Base-by-base conservation (phyloP, 2,113 vertebrate genomes). In the Maccullochella peelii region DNA sequence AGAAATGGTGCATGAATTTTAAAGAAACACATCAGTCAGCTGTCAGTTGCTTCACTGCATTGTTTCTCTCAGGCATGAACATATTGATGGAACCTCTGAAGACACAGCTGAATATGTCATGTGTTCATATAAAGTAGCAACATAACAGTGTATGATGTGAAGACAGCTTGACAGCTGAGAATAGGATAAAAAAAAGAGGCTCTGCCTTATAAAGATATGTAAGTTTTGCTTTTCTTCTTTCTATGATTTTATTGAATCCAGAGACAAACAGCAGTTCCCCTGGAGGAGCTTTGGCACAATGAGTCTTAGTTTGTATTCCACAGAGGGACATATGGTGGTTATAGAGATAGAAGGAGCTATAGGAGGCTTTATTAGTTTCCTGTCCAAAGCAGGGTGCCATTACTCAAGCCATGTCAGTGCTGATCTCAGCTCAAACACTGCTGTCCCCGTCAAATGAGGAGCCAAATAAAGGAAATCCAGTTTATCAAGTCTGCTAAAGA, bases 361-460 rank as follows among this genome's bases (percentile, higher is more conserved):
- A 70, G 63, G 71, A 84, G 30, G 58, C 76, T 83, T 87, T 80
- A 87, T 85, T 87, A 89, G 81, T 77, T 79, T 85, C 89, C 69
- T 71, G 71, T 80, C 84, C 68, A 71, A 27, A 77, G 72, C 59
- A 71, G 27, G 36, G 67, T n/a, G 47, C 52, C 86, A 88, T 91
- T 84, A 82, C 75, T 88, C 86, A 86, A 52, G 77, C 55, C 50
- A 52, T 59, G 88, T 87, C 88, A 67, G 74, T 10, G 73, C 79
- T 72, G 70, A 76, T 86, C 73, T 77, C 40, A 71, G 88, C 73
- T 82, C 66, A 40, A 73, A 82, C 73, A 15, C 38, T 23, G 73
- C 25, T 23, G 72, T 67, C 88, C 58, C 59, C 18, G 8, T 59
- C 20, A 80, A 89, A 72, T 11, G 15, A 57, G 42, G 42, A 50